Percentiles rank a stretch among this genome's conserved stretches.
phyloP scores from a whole-genome alignment of 2,113 vertebrate species.

The Microtus richardsoni region DNA sequence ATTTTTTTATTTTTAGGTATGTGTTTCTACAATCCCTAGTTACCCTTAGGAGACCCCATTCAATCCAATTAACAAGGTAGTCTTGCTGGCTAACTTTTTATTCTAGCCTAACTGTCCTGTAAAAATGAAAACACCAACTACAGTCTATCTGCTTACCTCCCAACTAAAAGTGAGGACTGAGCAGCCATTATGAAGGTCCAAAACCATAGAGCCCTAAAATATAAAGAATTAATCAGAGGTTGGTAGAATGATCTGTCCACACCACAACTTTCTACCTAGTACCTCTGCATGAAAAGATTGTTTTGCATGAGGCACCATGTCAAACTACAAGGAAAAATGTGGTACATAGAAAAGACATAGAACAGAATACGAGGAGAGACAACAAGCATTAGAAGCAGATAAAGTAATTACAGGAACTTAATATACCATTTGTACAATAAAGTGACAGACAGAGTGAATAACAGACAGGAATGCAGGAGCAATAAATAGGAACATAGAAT shows the following conservation, averaged over 20 bases:
- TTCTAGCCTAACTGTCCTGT: neutral
- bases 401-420: neutral
- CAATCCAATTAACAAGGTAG: neutral
- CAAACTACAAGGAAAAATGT: neutral
- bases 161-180: neutral
- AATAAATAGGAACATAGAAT: neutral
- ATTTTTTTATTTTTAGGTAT: no score
- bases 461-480: fast-evolving
- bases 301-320: neutral
- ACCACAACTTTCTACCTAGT: neutral
- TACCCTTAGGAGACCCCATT: neutral
- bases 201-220: neutral
- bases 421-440: neutral
- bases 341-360: neutral
- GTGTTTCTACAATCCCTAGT: no score
- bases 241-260: neutral
- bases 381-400: neutral
- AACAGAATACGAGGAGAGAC: neutral
- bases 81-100: neutral
- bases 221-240: neutral
- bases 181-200: neutral
- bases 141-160: neutral
- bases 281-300: neutral
- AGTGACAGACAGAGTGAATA: neutral
- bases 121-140: neutral